Conservation (phyloP, 2,888 invertebrate species). For the Pristionchus mayeri region DNA sequence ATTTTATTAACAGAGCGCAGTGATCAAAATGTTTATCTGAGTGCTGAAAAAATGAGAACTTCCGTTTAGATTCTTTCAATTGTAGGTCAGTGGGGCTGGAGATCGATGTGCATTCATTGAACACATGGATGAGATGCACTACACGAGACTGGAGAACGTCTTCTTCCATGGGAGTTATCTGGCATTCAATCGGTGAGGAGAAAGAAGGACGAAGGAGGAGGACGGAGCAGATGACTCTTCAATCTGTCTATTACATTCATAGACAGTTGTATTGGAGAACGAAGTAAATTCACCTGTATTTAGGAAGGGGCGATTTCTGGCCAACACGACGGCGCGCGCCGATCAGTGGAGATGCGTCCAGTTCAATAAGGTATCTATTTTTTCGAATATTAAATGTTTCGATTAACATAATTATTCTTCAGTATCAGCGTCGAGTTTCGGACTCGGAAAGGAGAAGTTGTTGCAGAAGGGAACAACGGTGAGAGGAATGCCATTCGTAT, state of each 20-base stretch:
- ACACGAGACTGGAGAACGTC: conserved; percentile 22
- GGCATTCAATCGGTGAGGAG: conserved; percentile 27
- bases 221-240: not conserved
- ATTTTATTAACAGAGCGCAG: not conserved
- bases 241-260: not conserved
- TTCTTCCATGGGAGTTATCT: not conserved
- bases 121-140: conserved; percentile 29
- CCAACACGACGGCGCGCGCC: not conserved
- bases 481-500: no score
- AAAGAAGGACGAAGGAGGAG: not conserved
- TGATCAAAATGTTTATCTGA: not conserved
- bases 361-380: conserved; percentile 5
- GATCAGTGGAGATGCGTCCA: conserved; percentile 34
- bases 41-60: not conserved
- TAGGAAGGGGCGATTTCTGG: conserved; percentile 29
- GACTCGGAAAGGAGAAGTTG: conserved; percentile 32
- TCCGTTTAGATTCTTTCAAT: not conserved
- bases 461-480: conserved; percentile 25
- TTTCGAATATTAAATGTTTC: not conserved
- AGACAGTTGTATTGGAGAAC: no score
- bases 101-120: conserved; percentile 36
- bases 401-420: not conserved
- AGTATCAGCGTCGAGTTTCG: conserved; percentile 43
- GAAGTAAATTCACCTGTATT: not conserved
- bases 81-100: not conserved